Evolutionary conservation across 2,888 invertebrate species (phyloP).

Genomic region (Dynastes hyllus): DNA sequence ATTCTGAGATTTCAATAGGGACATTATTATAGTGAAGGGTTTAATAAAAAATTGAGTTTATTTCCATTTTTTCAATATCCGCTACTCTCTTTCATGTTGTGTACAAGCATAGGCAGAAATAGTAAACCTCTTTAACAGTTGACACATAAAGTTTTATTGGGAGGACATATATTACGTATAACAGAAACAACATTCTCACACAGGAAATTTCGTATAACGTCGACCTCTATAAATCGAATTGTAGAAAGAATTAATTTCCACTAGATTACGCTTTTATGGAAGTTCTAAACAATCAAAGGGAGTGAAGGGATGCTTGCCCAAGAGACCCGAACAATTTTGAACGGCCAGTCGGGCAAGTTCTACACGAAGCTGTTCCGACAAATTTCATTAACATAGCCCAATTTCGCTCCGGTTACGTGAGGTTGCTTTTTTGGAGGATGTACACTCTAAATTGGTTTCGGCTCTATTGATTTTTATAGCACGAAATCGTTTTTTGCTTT

Average conservation of each 20-base stretch:
- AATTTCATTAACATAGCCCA: conserved; percentile 34
- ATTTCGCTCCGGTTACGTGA: conserved; percentile 16
- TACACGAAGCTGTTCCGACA: not conserved
- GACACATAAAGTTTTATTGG: not conserved
- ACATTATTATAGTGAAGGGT: too few relatives aligned
- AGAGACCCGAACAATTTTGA: conserved; percentile 15
- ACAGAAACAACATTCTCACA: not conserved
- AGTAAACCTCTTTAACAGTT: not conserved
- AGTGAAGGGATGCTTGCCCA: conserved; percentile 13
- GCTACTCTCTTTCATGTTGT: not conserved
- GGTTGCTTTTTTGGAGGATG: conserved; percentile 16
- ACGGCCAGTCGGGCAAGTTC: conserved; percentile 7
- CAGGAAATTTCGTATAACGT: not conserved
- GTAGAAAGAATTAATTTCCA: conserved; percentile 37
- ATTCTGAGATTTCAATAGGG: too few relatives aligned
- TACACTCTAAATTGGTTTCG: conserved; percentile 17
- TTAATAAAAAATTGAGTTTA: too few relatives aligned
- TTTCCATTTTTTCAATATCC: too few relatives aligned
- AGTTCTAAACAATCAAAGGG: conserved; percentile 37
- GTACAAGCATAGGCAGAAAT: not conserved
- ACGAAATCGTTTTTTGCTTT: conserved; percentile 2
- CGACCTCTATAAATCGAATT: conserved; percentile 25
- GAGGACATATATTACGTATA: not conserved
- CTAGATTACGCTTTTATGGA: conserved; percentile 25
- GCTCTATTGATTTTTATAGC: conserved; percentile 16